Percentiles rank a stretch among this genome's conserved stretches.
Conservation (phyloP, 2,888 invertebrate genomes). For the Capitulum mitella region DNA sequence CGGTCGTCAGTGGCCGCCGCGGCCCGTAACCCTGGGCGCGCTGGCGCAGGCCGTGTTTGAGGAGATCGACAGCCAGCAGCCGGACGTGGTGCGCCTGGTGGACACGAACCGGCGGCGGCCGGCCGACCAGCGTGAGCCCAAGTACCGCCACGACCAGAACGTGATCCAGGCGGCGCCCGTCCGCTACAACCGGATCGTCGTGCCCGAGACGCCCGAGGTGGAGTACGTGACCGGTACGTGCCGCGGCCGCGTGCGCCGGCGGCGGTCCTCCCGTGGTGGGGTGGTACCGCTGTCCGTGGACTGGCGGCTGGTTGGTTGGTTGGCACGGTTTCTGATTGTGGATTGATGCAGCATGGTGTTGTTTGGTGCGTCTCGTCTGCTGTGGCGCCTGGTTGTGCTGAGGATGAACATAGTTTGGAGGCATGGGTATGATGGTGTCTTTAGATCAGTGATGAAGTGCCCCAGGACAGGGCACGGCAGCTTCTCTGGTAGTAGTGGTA, state of each 20-base stretch:
- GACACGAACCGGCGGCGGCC: constrained; percentile 44
- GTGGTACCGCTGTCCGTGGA: constrained; percentile 51
- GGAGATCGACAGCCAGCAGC: constrained; percentile 59
- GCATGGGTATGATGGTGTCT: too few species aligned
- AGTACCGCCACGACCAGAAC: constrained; percentile 78
- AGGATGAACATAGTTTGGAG: too few species aligned
- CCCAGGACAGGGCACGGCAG: too few species aligned
- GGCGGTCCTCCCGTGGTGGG: neutral
- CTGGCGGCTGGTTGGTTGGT: neutral
- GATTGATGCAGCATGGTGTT: neutral
- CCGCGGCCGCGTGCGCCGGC: constrained; percentile 52
- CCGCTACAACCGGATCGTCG: constrained; percentile 44
- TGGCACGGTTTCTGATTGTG: neutral
- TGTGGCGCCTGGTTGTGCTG: too few species aligned
- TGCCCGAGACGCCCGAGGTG: constrained; percentile 61
- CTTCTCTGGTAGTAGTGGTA: too few species aligned
- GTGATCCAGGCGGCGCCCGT: constrained; percentile 60
- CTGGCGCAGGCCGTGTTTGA: constrained; percentile 68
- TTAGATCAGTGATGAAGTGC: too few species aligned
- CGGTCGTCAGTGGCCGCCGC: too few species aligned
- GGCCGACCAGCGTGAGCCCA: constrained; percentile 37
- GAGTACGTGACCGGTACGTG: constrained; percentile 71
- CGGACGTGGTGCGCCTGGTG: constrained; percentile 54
- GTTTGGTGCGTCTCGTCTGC: too few species aligned
- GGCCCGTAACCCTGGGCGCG: too few species aligned